These are phyloP conservation scores for Zoanthus sociatus DNA, from an alignment of 92 coral and sea anemone genomes.

Conservation along the genomic window DNA sequence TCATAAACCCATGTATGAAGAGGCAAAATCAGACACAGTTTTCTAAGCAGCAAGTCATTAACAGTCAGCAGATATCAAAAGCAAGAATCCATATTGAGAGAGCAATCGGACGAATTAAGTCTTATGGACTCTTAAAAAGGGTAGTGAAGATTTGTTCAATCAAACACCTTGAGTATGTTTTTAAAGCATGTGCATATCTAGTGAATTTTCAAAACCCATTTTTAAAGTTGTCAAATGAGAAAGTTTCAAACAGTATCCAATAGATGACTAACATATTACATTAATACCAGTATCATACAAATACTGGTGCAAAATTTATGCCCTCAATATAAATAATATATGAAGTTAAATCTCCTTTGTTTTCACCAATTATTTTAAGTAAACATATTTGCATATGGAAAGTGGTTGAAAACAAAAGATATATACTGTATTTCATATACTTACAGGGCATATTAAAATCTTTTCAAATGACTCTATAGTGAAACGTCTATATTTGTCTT, in stretches of 20 bases:
- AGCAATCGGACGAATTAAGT: constrained; percentile 47
- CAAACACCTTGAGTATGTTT: not conserved
- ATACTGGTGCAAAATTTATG: constrained; percentile 2
- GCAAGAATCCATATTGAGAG: constrained; percentile 48
- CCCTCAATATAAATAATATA: not conserved
- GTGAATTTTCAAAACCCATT: constrained; percentile 29
- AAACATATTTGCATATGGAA: constrained; percentile 4
- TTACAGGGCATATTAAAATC: not conserved
- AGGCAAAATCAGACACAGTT: constrained; percentile 35
- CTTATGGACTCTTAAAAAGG: constrained; percentile 31
- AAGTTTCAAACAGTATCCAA: constrained; percentile 23
- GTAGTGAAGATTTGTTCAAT: not conserved
- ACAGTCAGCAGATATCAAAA: constrained; percentile 27
- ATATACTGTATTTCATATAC: constrained; percentile 4
- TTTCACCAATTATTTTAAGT: constrained; percentile 10
- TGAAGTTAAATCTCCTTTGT: constrained; percentile 8
- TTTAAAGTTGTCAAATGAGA: constrained; percentile 8
- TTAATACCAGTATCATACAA: not conserved
- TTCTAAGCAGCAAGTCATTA: constrained; percentile 21
- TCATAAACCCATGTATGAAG: constrained; percentile 31
- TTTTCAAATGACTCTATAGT: not conserved
- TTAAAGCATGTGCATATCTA: constrained; percentile 12
- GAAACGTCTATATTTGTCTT: constrained; percentile 8
- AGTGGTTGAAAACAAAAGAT: constrained; percentile 12
- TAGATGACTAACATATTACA: constrained; percentile 11